phyloP scores from a whole-genome alignment of 30 jellyfish, hydroid and myxozoan genomes.

The Turritopsis rubra region DNA sequence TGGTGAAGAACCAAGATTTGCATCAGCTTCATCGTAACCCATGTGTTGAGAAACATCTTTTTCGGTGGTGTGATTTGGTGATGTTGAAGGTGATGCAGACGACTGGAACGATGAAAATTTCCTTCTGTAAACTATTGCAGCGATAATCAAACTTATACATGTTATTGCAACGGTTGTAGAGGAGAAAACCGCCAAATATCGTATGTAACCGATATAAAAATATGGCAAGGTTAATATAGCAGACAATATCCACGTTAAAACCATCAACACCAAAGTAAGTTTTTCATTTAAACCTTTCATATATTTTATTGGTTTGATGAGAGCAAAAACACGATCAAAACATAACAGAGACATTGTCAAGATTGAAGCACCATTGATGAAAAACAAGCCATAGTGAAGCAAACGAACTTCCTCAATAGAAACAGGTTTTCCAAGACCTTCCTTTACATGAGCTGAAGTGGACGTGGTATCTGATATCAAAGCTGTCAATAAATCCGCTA shows the following conservation, averaged over 20 bases:
- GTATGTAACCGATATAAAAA: constrained; percentile 19
- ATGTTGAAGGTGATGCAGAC: background rate
- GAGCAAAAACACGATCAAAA: constrained; percentile 27
- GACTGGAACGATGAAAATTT: background rate
- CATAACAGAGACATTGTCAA: constrained; percentile 27
- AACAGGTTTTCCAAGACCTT: constrained; percentile 18
- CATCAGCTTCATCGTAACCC: background rate
- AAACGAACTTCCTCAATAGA: background rate
- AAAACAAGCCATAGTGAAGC: constrained; percentile 19
- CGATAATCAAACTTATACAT: background rate
- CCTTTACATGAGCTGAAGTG: constrained; percentile 15
- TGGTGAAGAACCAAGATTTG: background rate
- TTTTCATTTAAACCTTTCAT: background rate
- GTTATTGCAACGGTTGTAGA: constrained; percentile 16
- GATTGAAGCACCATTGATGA: constrained; percentile 15
- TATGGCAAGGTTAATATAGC: background rate
- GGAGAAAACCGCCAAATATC: constrained; percentile 10
- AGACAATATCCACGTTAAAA: constrained; percentile 14
- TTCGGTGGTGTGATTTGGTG: background rate
- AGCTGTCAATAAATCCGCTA: constrained; percentile 24
- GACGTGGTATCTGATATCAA: constrained; percentile 8
- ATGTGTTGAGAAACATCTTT: background rate
- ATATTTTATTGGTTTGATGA: constrained; percentile 3
- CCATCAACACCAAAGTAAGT: background rate
- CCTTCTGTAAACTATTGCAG: constrained; percentile 2